A percentile compares a stretch with the other conserved stretches of the same genome.
phyloP scores from a whole-genome alignment of 2,797 vertebrate genomes.

The Pipistrellus kuhlii region DNA sequence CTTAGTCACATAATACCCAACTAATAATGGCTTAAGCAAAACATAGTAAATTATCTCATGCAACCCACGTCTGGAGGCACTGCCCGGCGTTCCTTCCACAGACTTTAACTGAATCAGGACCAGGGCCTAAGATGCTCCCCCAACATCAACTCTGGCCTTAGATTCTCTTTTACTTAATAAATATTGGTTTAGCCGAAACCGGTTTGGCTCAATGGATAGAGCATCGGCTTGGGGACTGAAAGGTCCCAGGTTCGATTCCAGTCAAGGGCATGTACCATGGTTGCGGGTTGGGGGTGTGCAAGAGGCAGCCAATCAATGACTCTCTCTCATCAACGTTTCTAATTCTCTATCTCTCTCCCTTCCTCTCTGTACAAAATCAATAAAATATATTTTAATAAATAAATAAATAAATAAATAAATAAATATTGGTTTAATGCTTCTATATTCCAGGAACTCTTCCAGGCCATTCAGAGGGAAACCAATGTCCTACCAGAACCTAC shows the following conservation, averaged over 20 bases:
- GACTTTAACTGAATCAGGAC: neutral
- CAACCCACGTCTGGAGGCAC: neutral
- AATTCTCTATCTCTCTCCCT: no score
- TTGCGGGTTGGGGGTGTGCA: no score
- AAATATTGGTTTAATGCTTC: neutral
- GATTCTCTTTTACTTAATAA: neutral
- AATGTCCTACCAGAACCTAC: neutral
- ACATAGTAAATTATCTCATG: conserved; percentile 14
- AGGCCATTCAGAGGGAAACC: neutral
- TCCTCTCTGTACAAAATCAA: no score
- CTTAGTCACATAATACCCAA: neutral
- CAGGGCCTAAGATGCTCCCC: neutral
- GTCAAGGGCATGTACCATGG: no score
- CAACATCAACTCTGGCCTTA: neutral
- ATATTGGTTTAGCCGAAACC: neutral
- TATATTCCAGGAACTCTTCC: neutral
- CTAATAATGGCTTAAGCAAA: neutral
- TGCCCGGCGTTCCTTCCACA: neutral
- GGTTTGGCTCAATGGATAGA: no score
- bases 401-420: neutral
- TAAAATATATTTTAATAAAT: no score
- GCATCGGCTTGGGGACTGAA: no score
- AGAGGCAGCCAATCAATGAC: no score
- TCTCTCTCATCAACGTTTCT: no score
- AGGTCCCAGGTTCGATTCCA: no score